These are phyloP conservation scores for Achroia grisella DNA, from an alignment of 1,140 invertebrate species.

Conservation along the genomic window DNA sequence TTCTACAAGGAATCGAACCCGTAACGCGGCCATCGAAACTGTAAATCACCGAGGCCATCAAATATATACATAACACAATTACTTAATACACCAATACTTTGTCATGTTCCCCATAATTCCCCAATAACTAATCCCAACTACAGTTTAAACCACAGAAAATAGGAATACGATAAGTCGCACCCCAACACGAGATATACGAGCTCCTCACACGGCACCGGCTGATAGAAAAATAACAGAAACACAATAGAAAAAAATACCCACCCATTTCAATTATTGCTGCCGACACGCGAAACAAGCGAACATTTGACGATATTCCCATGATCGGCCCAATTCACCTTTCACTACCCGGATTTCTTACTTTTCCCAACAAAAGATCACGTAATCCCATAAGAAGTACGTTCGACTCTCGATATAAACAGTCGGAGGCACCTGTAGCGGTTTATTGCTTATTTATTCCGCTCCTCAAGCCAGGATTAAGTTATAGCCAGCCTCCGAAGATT, in stretches of 20 bases:
- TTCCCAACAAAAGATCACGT: not conserved
- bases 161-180: constrained; percentile 1
- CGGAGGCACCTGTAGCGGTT: constrained; percentile 55
- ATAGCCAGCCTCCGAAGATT: constrained; percentile 65
- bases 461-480: constrained; percentile 66
- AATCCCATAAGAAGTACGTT: not conserved
- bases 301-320: constrained; percentile 54
- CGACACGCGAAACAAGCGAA: constrained; percentile 32
- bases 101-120: not conserved
- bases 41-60: too few relatives aligned
- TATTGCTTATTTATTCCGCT: constrained; percentile 66
- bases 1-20: too few relatives aligned
- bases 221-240: constrained; percentile 47
- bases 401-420: constrained; percentile 22
- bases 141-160: constrained; percentile 14
- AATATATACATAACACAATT: too few relatives aligned
- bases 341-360: not conserved
- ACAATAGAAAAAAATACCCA: constrained; percentile 28
- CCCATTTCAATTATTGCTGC: constrained; percentile 49
- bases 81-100: too few relatives aligned
- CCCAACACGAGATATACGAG: constrained; percentile 27
- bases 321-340: constrained; percentile 15
- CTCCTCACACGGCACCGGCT: constrained; percentile 34
- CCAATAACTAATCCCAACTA: not conserved
- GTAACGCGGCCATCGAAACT: too few relatives aligned